Conservation (phyloP, 1,140 invertebrate genomes). For the Neodiprion pinetum region DNA sequence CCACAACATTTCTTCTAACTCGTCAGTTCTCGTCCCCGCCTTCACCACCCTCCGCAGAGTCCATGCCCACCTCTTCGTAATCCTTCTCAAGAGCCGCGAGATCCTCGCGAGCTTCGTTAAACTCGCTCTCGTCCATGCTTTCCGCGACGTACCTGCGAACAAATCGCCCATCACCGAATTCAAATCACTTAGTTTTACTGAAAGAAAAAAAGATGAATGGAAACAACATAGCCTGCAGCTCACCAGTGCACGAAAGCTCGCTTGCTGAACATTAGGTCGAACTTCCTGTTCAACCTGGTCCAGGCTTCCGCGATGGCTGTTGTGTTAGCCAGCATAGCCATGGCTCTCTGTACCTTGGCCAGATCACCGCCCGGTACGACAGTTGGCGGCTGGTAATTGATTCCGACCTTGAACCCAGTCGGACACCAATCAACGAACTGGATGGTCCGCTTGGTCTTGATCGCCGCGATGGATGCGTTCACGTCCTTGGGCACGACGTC, state of each 20-base stretch:
- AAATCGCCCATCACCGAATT: no score
- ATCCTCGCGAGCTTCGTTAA: conserved; percentile 79
- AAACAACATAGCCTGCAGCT: not conserved
- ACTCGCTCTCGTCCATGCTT: conserved; percentile 77
- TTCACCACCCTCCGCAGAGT: conserved; percentile 46
- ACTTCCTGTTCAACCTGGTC: conserved; percentile 71
- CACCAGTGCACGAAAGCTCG: conserved; percentile 69
- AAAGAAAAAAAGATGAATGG: no score
- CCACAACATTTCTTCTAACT: not conserved
- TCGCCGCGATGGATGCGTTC: conserved; percentile 77
- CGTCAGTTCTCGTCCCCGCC: conserved; percentile 38
- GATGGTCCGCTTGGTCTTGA: conserved; percentile 72
- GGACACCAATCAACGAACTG: conserved; percentile 73
- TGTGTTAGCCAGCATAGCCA: conserved; percentile 88
- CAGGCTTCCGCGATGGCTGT: conserved; percentile 89
- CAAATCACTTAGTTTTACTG: no score
- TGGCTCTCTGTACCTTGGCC: conserved; percentile 84
- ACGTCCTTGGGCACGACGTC: conserved; percentile 76
- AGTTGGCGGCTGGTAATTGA: conserved; percentile 87
- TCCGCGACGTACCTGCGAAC: conserved; percentile 66
- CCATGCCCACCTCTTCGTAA: conserved; percentile 49
- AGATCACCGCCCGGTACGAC: conserved; percentile 82
- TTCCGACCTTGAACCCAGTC: conserved; percentile 72
- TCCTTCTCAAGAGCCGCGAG: conserved; percentile 73
- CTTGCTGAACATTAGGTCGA: conserved; percentile 68